Evolutionary conservation across 2,888 invertebrate species (phyloP).

Genomic region (Chloroclysta siterata): DNA sequence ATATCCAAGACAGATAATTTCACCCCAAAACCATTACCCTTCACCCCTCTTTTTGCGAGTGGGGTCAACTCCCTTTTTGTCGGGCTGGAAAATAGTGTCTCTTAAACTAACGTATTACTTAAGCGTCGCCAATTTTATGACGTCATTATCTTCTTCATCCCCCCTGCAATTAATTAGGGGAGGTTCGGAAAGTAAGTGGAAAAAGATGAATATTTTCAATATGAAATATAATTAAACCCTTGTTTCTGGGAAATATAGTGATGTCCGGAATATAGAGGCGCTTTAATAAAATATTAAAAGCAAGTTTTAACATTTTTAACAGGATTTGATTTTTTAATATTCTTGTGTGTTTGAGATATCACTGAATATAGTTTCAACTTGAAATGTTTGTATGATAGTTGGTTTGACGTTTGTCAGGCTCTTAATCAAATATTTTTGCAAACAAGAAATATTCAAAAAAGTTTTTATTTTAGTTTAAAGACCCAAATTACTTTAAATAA

Average conservation of each 20-base stretch:
- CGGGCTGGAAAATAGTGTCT: constrained; percentile 8
- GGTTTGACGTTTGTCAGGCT: too few species aligned
- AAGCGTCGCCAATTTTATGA: constrained; percentile 49
- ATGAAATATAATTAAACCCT: neutral
- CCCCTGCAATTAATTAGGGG: constrained; percentile 77
- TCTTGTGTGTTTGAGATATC: too few species aligned
- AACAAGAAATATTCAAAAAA: too few species aligned
- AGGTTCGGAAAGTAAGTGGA: constrained; percentile 44
- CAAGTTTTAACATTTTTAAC: too few species aligned
- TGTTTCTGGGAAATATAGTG: neutral
- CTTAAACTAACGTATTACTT: constrained; percentile 27
- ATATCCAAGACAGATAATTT: neutral
- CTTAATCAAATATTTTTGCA: too few species aligned
- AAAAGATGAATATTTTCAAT: constrained; percentile 31
- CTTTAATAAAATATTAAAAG: too few species aligned
- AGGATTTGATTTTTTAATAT: too few species aligned
- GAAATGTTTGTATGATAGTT: too few species aligned
- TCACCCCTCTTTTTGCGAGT: neutral
- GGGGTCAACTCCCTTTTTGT: constrained; percentile 2
- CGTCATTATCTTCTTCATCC: constrained; percentile 71
- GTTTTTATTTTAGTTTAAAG: too few species aligned
- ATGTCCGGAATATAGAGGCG: too few species aligned
- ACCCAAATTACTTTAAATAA: too few species aligned
- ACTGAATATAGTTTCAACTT: too few species aligned
- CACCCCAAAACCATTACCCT: neutral